These are phyloP conservation scores for Aplochiton taeniatus DNA, from an alignment of 2,797 vertebrate species.

Conservation along the genomic window DNA sequence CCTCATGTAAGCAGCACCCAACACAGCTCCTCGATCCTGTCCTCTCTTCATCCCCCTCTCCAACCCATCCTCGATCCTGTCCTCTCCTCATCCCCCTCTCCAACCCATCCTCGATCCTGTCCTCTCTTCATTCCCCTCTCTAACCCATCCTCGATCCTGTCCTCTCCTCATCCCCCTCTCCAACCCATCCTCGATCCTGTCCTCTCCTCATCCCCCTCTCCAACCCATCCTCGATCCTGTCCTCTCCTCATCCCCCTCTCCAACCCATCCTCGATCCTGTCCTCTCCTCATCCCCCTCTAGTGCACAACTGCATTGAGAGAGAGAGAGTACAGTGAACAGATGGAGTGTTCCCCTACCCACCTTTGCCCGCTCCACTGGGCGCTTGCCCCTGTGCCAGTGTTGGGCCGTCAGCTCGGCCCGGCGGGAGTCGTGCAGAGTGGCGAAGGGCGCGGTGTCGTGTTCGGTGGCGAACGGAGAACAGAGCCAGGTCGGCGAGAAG, in stretches of 20 bases:
- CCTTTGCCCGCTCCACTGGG: too few relatives aligned
- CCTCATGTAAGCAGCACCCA: conserved; percentile 6
- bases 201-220: background rate
- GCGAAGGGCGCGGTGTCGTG: conserved; percentile 19
- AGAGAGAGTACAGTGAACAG: too few relatives aligned
- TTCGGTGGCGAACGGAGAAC: conserved; percentile 18
- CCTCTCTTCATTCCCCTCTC: background rate
- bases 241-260: background rate
- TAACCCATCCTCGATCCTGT: background rate
- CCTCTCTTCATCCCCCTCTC: background rate
- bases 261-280: background rate
- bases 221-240: background rate
- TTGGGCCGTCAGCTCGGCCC: background rate
- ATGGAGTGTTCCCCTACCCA: too few relatives aligned
- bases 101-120: background rate
- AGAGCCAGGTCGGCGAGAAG: background rate
- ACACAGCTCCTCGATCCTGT: too few relatives aligned
- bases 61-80: background rate
- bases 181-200: background rate
- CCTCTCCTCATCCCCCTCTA: background rate
- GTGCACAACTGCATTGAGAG: too few relatives aligned
- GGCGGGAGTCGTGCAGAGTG: background rate
- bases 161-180: background rate
- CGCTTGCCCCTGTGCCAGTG: background rate
- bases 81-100: background rate